A percentile compares a stretch with the other conserved stretches of the same genome.
Evolutionary conservation across 2,888 invertebrate genomes (phyloP).

Genomic region (Tetheella fluctuosa): DNA sequence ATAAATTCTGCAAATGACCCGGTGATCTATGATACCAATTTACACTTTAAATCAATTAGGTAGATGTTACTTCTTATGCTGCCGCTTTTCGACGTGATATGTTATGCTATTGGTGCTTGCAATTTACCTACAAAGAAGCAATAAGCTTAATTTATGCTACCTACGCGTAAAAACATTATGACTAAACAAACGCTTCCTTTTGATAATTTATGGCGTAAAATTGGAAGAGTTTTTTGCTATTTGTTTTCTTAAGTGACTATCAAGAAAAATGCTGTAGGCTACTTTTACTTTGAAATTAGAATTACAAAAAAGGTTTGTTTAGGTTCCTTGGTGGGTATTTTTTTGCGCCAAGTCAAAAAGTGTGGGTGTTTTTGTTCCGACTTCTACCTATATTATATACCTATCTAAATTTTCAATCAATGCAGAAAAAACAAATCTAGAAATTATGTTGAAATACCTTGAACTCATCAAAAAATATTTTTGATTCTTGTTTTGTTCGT

Average conservation of each 20-base stretch:
- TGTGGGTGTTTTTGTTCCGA: neutral
- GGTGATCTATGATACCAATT: slow-evolving; percentile 29
- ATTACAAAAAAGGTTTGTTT: neutral
- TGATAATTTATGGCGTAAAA: neutral
- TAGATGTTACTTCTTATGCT: slow-evolving; percentile 14
- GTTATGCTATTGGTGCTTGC: neutral
- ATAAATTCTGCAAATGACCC: slow-evolving; percentile 19
- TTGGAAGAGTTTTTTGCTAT: neutral
- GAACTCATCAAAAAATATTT: too few species aligned
- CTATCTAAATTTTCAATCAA: too few species aligned
- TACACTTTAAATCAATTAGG: slow-evolving; percentile 25
- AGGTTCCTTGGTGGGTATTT: neutral
- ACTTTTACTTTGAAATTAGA: slow-evolving; percentile 8
- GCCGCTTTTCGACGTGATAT: neutral
- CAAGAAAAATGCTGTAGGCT: neutral
- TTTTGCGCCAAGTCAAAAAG: neutral
- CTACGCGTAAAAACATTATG: neutral
- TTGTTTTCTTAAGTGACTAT: slow-evolving; percentile 4
- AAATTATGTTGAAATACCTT: too few species aligned
- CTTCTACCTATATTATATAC: neutral
- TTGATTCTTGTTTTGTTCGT: too few species aligned
- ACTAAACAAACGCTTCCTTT: neutral
- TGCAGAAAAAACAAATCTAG: too few species aligned
- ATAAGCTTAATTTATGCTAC: neutral
- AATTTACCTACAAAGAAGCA: neutral